A percentile compares a stretch with the other conserved stretches of the same genome.
Evolutionary conservation across 2,113 vertebrate species (phyloP).

Genomic region (Oreocharis arfaki): DNA sequence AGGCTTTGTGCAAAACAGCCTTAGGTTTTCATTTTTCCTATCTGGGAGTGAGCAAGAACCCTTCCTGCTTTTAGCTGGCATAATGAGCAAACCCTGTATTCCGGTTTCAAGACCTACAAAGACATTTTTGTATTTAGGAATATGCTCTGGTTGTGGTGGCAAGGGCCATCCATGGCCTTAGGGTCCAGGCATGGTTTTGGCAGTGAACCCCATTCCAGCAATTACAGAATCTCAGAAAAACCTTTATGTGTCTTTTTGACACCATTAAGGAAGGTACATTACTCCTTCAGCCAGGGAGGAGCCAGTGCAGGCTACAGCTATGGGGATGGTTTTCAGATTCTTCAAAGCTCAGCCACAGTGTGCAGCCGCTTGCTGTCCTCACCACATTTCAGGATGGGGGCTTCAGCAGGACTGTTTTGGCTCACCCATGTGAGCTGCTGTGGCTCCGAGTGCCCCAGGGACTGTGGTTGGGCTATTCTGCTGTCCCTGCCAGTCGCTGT

Average conservation of each 20-base stretch:
- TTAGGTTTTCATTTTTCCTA: background rate
- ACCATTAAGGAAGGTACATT: background rate
- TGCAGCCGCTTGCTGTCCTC: background rate
- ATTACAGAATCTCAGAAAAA: background rate
- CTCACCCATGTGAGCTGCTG: background rate
- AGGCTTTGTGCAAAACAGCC: background rate
- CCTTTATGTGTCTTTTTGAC: background rate
- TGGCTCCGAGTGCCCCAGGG: background rate
- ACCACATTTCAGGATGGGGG: background rate
- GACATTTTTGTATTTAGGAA: background rate
- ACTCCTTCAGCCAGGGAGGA: background rate
- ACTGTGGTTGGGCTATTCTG: background rate
- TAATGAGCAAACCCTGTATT: background rate
- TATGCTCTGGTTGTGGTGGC: background rate
- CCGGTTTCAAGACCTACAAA: background rate
- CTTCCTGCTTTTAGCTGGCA: background rate
- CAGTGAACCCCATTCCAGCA: background rate
- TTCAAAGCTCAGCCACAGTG: background rate
- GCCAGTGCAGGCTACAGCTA: background rate
- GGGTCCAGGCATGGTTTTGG: background rate
- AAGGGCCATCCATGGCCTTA: background rate
- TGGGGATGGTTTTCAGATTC: background rate
- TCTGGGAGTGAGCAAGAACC: background rate
- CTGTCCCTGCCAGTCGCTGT: background rate
- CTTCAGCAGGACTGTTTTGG: background rate